Conservation (phyloP, 2,888 invertebrate species). For the Drosophila buzzatii region DNA sequence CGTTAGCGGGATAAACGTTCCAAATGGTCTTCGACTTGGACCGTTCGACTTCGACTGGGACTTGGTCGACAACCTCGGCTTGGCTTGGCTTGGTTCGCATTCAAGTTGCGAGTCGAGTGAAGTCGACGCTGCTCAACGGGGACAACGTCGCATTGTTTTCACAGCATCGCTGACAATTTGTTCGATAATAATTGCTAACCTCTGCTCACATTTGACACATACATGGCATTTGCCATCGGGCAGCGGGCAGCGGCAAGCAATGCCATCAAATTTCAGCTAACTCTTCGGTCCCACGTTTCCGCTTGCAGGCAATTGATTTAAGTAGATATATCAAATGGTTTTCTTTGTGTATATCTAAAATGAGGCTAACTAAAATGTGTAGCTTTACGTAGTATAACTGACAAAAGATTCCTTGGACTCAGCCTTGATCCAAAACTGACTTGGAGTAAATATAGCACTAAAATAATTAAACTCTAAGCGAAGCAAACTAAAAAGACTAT, state of each 20-base stretch:
- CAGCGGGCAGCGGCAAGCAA: neutral
- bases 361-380: neutral
- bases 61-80: conserved; percentile 39
- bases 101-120: neutral
- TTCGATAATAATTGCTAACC: conserved; percentile 85
- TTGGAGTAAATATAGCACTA: too few species aligned
- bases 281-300: conserved; percentile 1
- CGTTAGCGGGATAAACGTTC: conserved; percentile 54
- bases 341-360: neutral
- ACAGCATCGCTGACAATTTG: conserved; percentile 84
- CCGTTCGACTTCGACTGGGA: neutral
- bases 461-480: too few species aligned
- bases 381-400: neutral
- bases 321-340: neutral
- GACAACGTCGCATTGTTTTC: conserved; percentile 75
- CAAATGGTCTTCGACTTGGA: conserved; percentile 16
- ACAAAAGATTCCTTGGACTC: neutral
- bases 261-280: conserved; percentile 3
- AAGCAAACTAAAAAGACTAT: too few species aligned
- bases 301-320: neutral
- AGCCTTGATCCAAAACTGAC: neutral
- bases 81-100: neutral
- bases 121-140: conserved; percentile 2
- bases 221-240: conserved; percentile 17
- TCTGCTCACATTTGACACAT: conserved; percentile 81